Percentiles rank a stretch among this genome's conserved stretches.
Conservation (phyloP, 2,113 vertebrate genomes). For the Eubucco bourcierii region DNA sequence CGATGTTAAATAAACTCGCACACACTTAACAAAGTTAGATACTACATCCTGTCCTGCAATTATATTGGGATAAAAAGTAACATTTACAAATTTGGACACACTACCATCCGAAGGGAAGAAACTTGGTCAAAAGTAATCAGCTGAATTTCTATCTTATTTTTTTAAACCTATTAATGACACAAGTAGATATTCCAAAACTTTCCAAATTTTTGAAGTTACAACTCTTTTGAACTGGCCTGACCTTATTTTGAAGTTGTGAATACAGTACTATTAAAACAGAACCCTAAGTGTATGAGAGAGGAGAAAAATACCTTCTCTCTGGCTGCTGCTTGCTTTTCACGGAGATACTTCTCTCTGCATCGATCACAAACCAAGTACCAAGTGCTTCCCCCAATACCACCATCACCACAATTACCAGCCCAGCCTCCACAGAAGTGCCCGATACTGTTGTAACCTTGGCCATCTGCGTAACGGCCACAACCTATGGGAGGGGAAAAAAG, state of each 20-base stretch:
- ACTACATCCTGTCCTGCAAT: not conserved
- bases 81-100: not conserved
- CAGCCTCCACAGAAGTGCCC: slow-evolving; percentile 98
- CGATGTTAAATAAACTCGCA: not conserved
- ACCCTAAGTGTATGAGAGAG: not conserved
- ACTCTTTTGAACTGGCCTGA: not conserved
- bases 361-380: slow-evolving; percentile 98
- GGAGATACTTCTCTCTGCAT: slow-evolving; percentile 96
- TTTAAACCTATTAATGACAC: not conserved
- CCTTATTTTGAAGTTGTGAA: not conserved
- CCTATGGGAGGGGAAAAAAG: slow-evolving; percentile 69
- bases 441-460: slow-evolving; percentile 98
- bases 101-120: not conserved
- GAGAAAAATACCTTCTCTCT: slow-evolving; percentile 89
- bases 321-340: slow-evolving; percentile 96
- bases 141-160: not conserved
- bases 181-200: not conserved
- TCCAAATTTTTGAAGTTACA: not conserved
- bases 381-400: slow-evolving; percentile 97
- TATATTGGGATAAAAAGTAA: not conserved
- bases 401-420: slow-evolving; percentile 98
- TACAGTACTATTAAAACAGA: not conserved
- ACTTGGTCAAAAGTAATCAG: not conserved
- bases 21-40: not conserved
- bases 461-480: slow-evolving; percentile 96